Conservation (phyloP, 2,797 vertebrate species). For the Huso huso region DNA sequence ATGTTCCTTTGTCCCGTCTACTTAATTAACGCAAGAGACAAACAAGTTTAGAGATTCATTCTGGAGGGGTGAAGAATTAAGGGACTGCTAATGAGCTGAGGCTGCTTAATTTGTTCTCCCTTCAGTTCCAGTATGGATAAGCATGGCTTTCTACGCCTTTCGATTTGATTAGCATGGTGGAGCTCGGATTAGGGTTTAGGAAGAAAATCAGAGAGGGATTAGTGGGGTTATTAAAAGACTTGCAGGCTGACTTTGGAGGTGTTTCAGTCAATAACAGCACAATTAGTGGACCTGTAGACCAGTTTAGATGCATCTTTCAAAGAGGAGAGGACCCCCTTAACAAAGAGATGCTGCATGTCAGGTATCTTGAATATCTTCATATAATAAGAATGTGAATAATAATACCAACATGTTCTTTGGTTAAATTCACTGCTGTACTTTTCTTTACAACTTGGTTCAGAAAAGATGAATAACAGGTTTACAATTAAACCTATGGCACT, state of each 20-base stretch:
- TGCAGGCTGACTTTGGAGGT: constrained; percentile 33
- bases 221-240: constrained; percentile 40
- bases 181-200: constrained; percentile 37
- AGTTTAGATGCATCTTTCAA: too few species aligned
- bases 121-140: constrained; percentile 71
- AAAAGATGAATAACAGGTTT: too few species aligned
- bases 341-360: too few species aligned
- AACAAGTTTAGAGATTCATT: constrained; percentile 62
- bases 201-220: constrained; percentile 28
- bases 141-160: constrained; percentile 63
- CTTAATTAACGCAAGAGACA: constrained; percentile 65
- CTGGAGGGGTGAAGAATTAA: constrained; percentile 64
- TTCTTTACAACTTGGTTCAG: too few species aligned
- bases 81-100: constrained; percentile 70
- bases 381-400: too few species aligned
- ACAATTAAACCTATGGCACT: too few species aligned
- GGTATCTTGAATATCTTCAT: too few species aligned
- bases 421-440: too few species aligned
- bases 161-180: constrained; percentile 51
- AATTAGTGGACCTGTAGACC: too few species aligned
- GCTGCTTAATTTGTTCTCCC: constrained; percentile 73
- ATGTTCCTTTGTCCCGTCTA: constrained; percentile 46
- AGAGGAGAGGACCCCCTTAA: too few species aligned
- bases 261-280: constrained; percentile 16
- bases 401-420: too few species aligned